Conservation (phyloP, 2,888 invertebrate genomes). For the Psylliodes chrysocephalus region DNA sequence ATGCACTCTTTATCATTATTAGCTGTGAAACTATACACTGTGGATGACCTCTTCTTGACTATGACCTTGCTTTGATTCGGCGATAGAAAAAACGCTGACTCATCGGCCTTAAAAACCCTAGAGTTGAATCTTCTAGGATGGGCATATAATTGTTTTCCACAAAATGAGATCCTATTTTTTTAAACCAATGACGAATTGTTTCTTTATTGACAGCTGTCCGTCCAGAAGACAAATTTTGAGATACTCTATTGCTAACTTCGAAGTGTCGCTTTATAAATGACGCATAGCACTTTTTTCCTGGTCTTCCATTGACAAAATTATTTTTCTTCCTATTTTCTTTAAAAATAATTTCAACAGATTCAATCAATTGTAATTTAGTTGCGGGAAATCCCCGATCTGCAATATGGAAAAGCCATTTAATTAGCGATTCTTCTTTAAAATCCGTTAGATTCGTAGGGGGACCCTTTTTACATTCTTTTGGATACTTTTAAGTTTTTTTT, state of each 20-base stretch:
- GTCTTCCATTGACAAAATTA: slow-evolving; percentile 42
- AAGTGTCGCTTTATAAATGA: slow-evolving; percentile 55
- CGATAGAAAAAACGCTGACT: slow-evolving; percentile 17
- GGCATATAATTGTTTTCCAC: slow-evolving; percentile 12
- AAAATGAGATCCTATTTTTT: slow-evolving; percentile 25
- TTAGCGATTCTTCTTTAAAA: too few relatives aligned
- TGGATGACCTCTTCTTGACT: slow-evolving; percentile 12
- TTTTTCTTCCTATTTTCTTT: slow-evolving; percentile 10
- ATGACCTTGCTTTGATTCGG: slow-evolving; percentile 20
- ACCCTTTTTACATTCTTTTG: too few relatives aligned
- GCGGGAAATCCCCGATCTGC: slow-evolving; percentile 18
- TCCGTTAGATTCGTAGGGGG: too few relatives aligned
- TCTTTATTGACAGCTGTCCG: slow-evolving; percentile 23
- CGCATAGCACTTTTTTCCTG: slow-evolving; percentile 56
- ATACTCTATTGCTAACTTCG: slow-evolving; percentile 43
- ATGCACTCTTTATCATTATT: slow-evolving; percentile 24
- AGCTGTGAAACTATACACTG: slow-evolving; percentile 16
- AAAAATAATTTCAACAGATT: slow-evolving; percentile 24
- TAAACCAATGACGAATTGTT: slow-evolving; percentile 27
- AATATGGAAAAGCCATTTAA: slow-evolving; percentile 19
- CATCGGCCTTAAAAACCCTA: slow-evolving; percentile 19
- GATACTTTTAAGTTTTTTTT: too few relatives aligned
- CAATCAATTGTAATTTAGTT: slow-evolving; percentile 20
- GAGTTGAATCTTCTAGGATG: slow-evolving; percentile 16
- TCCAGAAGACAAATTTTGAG: slow-evolving; percentile 26